These are phyloP conservation scores for Tupaia tana DNA, from an alignment of 2,113 vertebrate genomes.

Conservation along the genomic window DNA sequence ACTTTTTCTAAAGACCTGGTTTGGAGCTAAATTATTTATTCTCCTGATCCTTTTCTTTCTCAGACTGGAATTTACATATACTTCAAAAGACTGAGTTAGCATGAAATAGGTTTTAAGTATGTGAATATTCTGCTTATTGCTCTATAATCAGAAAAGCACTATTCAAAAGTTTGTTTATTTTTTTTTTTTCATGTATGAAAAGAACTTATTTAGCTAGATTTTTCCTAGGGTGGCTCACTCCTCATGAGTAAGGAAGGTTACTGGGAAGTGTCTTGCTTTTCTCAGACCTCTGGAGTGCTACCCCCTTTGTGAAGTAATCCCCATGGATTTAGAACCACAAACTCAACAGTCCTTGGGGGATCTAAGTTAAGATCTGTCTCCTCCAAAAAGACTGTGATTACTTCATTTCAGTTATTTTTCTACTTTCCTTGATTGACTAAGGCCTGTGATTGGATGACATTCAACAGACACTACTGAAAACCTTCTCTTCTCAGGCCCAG, in stretches of 20 bases:
- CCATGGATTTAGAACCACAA: background rate
- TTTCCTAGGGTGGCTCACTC: background rate
- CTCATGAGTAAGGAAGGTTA: background rate
- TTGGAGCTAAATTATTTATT: background rate
- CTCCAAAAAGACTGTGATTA: background rate
- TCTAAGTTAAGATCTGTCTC: background rate
- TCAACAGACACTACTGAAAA: background rate
- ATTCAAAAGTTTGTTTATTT: background rate
- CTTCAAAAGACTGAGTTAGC: background rate
- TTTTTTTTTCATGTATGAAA: background rate
- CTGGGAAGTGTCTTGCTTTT: background rate
- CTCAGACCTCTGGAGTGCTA: background rate
- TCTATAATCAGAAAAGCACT: conserved; percentile 5
- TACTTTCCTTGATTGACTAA: background rate
- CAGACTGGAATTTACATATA: background rate
- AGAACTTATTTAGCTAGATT: conserved; percentile 3
- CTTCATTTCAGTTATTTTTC: background rate
- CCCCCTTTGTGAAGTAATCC: background rate
- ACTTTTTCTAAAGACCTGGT: background rate
- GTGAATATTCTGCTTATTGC: background rate
- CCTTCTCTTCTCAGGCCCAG: background rate
- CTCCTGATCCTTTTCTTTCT: conserved; percentile 3
- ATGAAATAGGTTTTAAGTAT: background rate
- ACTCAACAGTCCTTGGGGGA: background rate
- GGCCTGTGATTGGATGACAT: background rate